Evolutionary conservation across 1,140 invertebrate species (phyloP), one percentile per base, ranked within the genome.

Genomic region (Drosophila busckii): DNA sequence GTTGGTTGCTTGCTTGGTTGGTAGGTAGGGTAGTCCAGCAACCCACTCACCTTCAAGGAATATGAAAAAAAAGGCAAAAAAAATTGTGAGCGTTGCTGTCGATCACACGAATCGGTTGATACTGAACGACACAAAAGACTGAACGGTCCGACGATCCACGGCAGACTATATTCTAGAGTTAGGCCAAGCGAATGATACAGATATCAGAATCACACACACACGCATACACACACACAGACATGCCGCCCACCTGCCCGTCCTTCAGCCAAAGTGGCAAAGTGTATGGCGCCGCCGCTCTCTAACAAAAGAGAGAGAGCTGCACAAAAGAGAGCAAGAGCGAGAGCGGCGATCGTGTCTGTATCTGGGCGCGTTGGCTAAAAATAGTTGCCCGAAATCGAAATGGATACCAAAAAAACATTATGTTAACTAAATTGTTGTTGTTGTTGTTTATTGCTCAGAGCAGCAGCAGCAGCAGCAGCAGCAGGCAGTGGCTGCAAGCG

Each of bases 121-220:
- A 86, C 71, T 85, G 80, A 71, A 85, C 76, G 76, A 70, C 68
- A 82, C 73, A 76, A 85, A 80, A 76, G 75, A 87, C 86, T 87
- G 86, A 86, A 86, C 84, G 82, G 84, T 87, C 86, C 86, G 86
- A 87, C 86, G 84, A 87, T 76, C 84, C 70, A 87, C 84, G 84
- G 86, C 86, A 87, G 86, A 87, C 86, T 87, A 87, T 85, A 86
- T 87, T 86, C 80, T 73, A 64, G 55, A 22, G 66, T 65, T 37
- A 19, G 44, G 45, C 42, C 63, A 53, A 34, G 38, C 60, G 44
- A 55, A 48, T 69, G 84, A 85, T 86, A 84, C 75, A 80, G 61
- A 76, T 86, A 84, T 70, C 32, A 25, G 15, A 20, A 25, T 28
- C 12, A 29, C 16, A 28, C 4, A 45, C 12, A 17, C 15, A 37